Base-by-base conservation (phyloP, 2,888 invertebrate genomes). In the Schrankia costaestrigalis region DNA sequence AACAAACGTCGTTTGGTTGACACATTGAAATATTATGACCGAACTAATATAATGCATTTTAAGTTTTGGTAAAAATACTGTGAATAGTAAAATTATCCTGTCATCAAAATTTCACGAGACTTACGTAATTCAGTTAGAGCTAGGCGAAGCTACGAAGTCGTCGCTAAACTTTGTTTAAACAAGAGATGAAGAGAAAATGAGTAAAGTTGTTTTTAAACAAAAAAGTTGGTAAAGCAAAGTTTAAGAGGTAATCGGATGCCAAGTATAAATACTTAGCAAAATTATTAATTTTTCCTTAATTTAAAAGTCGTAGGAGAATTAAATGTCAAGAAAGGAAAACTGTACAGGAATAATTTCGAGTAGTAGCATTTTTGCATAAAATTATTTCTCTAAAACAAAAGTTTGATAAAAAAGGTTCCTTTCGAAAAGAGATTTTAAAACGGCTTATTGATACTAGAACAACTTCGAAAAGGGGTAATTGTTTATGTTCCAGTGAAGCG, bases 171-270 rank as follows among this genome's bases (percentile, higher is more conserved):
- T 79, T 76, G 69, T 76, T 77, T 78, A 73, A 75, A 74, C 71
- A 72, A 76, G 73, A 72, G 69, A 70, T 73, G 70, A 71, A 56
- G 64, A 73, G 80, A 80, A 83, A 82, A 86, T 82, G 82, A 83
- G 76, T 67, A 84, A 85, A 84, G 83, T 83, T 85, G 55, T 54
- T 54, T 59, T 56, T 58, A 48, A 60, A 49, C 58, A 71, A 78
- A 74, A 11, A 80, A 80, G 71, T 72, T 71, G 58, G 58, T 62
- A 63, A 66, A 66, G 64, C 63, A 55, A 77, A 75, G 69, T 73
- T 28, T 73, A 65, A 71, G 72, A 68, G 63, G 69, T 78, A 78
- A 78, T 78, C 64, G 58, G 63, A 65, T 69, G 66, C 69, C 66
- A 69, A 56, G 64, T 11, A 23, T 28, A 10, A 15, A 17, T 10